Conservation (phyloP, 2,888 invertebrate species). For the Lasioglossum calceatum region DNA sequence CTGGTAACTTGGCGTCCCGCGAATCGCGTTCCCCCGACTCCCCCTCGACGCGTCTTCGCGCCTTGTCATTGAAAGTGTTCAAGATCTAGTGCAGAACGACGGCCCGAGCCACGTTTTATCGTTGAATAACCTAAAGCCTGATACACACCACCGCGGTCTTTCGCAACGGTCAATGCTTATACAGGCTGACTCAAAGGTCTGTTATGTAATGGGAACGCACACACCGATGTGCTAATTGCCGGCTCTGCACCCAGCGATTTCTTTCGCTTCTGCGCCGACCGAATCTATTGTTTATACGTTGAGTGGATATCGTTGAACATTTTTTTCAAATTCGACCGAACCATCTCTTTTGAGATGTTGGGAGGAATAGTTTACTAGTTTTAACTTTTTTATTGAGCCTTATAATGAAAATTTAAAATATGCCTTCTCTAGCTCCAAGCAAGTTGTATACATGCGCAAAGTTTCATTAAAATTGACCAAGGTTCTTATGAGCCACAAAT, state of each 20-base stretch:
- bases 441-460: no score
- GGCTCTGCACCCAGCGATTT: not conserved
- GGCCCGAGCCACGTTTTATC: slow-evolving; percentile 32
- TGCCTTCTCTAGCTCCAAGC: not conserved
- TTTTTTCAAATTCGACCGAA: not conserved
- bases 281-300: not conserved
- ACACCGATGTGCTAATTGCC: not conserved
- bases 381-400: no score
- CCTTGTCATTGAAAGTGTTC: slow-evolving; percentile 81
- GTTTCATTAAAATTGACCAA: no score
- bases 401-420: not conserved
- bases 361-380: not conserved
- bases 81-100: slow-evolving; percentile 80
- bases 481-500: no score
- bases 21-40: not conserved
- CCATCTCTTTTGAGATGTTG: not conserved
- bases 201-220: not conserved
- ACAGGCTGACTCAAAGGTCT: not conserved
- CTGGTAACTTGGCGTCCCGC: slow-evolving; percentile 41
- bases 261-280: not conserved
- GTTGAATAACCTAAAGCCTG: not conserved
- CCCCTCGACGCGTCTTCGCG: slow-evolving; percentile 48
- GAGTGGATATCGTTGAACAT: not conserved
- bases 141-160: not conserved
- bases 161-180: not conserved